Conservation (phyloP, 2,797 vertebrate species). For the Chaetophractus vellerosus region DNA sequence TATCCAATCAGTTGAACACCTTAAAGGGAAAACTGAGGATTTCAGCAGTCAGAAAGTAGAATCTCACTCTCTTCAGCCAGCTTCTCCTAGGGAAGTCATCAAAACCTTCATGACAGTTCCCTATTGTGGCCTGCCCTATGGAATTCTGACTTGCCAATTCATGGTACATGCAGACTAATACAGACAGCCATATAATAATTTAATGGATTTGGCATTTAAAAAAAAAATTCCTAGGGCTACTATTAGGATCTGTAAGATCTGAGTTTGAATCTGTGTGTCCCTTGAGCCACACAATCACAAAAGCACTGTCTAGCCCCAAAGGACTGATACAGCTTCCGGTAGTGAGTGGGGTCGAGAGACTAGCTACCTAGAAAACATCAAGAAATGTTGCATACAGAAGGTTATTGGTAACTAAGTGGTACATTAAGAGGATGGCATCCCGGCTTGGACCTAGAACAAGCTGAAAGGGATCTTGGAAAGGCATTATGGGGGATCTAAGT, state of each 20-base stretch:
- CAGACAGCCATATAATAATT: too few relatives aligned
- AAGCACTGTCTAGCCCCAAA: not conserved
- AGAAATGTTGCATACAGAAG: not conserved
- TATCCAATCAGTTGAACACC: too few relatives aligned
- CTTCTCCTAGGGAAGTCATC: too few relatives aligned
- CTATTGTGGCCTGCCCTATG: too few relatives aligned
- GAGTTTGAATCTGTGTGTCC: not conserved
- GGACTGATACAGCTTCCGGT: not conserved
- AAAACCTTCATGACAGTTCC: too few relatives aligned
- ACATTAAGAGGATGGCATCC: not conserved
- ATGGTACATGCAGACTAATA: too few relatives aligned
- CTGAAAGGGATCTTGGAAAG: not conserved
- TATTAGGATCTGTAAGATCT: not conserved
- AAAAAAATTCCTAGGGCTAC: not conserved
- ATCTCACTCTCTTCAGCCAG: too few relatives aligned
- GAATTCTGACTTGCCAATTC: too few relatives aligned
- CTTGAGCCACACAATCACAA: not conserved
- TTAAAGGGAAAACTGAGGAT: too few relatives aligned
- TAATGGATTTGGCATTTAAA: too few relatives aligned
- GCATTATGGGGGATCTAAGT: not conserved
- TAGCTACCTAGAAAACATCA: conserved; percentile 27
- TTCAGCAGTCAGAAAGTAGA: too few relatives aligned
- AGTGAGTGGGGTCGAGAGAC: not conserved
- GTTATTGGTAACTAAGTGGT: not conserved
- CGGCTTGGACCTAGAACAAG: not conserved